Percentiles rank a stretch among this genome's conserved stretches.
These are phyloP conservation scores for Microcebus griseorufus DNA, from an alignment of 2,113 vertebrate genomes.

Conservation along the genomic window DNA sequence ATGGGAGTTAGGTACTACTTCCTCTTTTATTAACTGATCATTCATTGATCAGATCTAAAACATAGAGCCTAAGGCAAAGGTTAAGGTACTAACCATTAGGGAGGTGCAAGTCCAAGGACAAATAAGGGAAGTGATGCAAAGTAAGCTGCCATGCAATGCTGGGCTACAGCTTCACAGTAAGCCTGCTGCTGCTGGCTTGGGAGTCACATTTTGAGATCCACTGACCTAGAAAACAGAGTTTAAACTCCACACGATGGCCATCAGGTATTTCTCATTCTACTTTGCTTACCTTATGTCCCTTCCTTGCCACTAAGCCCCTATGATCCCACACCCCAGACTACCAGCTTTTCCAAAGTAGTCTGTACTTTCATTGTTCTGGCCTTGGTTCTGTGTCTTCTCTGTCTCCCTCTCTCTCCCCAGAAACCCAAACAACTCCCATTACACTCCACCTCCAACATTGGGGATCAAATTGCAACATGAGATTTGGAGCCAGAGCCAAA, in stretches of 20 bases:
- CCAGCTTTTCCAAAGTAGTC: background rate
- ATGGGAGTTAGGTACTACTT: background rate
- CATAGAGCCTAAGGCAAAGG: background rate
- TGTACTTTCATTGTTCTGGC: background rate
- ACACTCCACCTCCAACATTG: background rate
- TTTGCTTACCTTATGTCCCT: background rate
- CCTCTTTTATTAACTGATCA: background rate
- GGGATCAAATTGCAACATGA: background rate
- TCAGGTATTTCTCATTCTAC: background rate
- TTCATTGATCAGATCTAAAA: background rate
- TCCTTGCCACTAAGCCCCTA: background rate
- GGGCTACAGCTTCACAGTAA: background rate
- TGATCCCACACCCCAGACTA: background rate
- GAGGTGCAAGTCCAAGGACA: background rate
- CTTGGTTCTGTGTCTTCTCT: background rate
- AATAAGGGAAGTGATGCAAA: background rate
- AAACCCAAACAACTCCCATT: background rate
- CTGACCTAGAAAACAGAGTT: background rate
- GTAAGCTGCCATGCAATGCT: background rate
- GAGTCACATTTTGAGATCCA: background rate
- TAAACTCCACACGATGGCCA: background rate
- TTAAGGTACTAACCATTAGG: background rate
- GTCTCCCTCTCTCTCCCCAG: background rate
- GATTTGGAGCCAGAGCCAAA: background rate
- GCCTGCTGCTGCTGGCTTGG: background rate